A percentile compares a stretch with the other conserved stretches of the same genome.
phyloP scores from a whole-genome alignment of 2,113 vertebrate species.

The Casuarius casuarius region DNA sequence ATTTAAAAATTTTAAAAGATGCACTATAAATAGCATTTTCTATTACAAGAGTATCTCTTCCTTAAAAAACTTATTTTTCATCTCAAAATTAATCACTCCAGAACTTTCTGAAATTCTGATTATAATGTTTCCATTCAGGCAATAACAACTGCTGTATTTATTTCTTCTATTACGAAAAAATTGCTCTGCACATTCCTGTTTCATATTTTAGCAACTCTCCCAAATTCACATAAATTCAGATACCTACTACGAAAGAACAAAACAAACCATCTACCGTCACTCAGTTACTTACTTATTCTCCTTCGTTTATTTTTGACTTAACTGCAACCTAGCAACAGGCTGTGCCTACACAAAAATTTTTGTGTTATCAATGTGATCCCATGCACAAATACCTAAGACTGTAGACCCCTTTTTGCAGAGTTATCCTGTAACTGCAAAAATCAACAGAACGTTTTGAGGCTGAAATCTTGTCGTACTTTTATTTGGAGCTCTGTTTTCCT shows the following conservation, averaged over 20 bases:
- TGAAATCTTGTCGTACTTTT: not conserved
- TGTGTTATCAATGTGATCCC: not conserved
- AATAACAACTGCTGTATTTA: not conserved
- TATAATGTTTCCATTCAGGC: not conserved
- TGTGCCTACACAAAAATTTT: constrained; percentile 6
- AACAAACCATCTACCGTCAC: constrained; percentile 28
- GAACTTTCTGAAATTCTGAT: constrained; percentile 7
- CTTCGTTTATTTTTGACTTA: constrained; percentile 46
- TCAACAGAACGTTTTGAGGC: not conserved
- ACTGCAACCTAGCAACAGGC: constrained; percentile 49
- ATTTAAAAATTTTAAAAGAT: constrained; percentile 43
- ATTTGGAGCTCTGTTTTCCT: not conserved
- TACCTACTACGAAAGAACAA: not conserved
- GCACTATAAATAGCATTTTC: constrained; percentile 49
- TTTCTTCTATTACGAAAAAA: not conserved
- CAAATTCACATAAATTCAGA: not conserved
- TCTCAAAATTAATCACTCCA: not conserved
- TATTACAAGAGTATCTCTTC: constrained; percentile 39
- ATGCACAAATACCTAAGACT: not conserved
- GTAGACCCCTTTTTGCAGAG: not conserved
- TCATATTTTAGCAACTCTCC: not conserved
- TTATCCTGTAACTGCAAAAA: not conserved
- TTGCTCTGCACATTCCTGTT: not conserved
- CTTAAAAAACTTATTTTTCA: constrained; percentile 18
- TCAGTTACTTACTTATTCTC: constrained; percentile 22